Base-by-base conservation (phyloP, 64 coral and sea anemone species). In the Montipora foliosa region DNA sequence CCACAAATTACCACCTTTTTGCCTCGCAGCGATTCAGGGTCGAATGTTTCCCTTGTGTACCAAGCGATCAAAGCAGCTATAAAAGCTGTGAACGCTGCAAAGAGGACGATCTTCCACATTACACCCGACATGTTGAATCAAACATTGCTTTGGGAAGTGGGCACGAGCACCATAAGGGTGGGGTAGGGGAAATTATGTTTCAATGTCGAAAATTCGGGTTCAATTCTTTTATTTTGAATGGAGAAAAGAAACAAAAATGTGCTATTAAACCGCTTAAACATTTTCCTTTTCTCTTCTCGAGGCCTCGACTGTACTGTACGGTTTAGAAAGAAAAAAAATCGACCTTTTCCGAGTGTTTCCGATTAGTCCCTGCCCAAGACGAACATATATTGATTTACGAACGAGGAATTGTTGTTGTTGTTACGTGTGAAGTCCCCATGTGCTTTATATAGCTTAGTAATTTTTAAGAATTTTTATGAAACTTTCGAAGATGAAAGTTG, bases 1-100 rank as follows among this genome's bases (percentile, higher is more conserved):
- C 95, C 95, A 82, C 91, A 93, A 20, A 96, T 64, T 45, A 96
- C 8, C 2, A 96, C 92, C 67, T 86, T 90, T 77, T 96, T 94
- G n/a, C 88, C 87, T 75, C 75, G 81, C 25, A 96, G 44, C 44
- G 67, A 72, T 62, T 84, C 79, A 60, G 61, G 58, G 77, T 92
- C 80, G 45, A 93, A 90, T 20, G 64, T 88, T 87, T 92, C 90
- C 67, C 16, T 69, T 6, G 44, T 66, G 64, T 81, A 93, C 96
- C 96, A 98, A 37, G 96, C 93, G 19, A 92, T 71, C 1, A 95
- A 50, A 77, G 83, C 58, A 29, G 74, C 92, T 69, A 57, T 6
- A 60, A 91, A 2, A 81, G 88, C 95, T 81, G 77, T 77, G 22
- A 80, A 29, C 24, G 90, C 74, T 10, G 37, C 81, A 88, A 97